phyloP scores from a whole-genome alignment of 2,888 invertebrate species.

The Eupithecia dodoneata region DNA sequence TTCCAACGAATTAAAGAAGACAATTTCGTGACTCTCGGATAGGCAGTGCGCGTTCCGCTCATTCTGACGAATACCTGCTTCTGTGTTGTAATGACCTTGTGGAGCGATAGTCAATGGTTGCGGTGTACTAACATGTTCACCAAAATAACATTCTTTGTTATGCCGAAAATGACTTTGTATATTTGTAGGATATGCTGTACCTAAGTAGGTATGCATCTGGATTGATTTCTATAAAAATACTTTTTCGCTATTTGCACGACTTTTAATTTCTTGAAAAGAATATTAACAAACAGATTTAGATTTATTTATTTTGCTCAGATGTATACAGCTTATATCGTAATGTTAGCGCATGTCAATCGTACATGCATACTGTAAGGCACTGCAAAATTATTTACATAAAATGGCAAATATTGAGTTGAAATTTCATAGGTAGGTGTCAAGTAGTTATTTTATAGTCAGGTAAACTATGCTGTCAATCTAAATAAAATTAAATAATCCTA shows the following conservation, averaged over 20 bases:
- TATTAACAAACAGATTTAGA: not conserved
- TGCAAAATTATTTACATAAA: too few relatives aligned
- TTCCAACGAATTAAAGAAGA: not conserved
- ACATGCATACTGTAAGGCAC: too few relatives aligned
- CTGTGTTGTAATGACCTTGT: not conserved
- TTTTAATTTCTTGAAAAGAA: not conserved
- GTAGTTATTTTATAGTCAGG: too few relatives aligned
- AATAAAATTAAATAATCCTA: too few relatives aligned
- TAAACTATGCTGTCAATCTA: too few relatives aligned
- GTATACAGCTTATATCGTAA: too few relatives aligned
- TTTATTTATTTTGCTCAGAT: too few relatives aligned
- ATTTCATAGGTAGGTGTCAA: too few relatives aligned
- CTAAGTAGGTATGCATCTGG: not conserved
- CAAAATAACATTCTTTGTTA: not conserved
- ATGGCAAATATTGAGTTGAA: too few relatives aligned
- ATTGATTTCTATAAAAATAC: too few relatives aligned
- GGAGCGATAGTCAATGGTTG: not conserved
- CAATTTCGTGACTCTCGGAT: not conserved
- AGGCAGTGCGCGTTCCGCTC: not conserved
- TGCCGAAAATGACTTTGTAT: not conserved
- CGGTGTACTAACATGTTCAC: not conserved
- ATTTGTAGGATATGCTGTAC: not conserved
- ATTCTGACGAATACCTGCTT: not conserved
- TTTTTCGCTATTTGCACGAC: not conserved
- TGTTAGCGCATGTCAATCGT: too few relatives aligned